Base-by-base conservation (phyloP, 1,140 invertebrate genomes). In the Pteromalus puparum region DNA sequence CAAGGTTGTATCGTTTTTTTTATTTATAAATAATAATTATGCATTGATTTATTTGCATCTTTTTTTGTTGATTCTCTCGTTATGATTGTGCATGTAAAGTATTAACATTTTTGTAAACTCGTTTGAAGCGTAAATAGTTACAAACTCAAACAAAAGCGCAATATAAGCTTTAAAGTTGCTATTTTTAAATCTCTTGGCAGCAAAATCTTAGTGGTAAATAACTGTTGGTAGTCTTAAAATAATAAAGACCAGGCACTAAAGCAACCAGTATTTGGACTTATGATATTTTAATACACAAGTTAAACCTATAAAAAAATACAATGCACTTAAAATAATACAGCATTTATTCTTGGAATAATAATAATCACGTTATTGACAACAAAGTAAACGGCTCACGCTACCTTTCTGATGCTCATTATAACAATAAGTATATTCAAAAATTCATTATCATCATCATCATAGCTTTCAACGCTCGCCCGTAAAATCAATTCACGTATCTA, bases 271-370 rank as follows among this genome's bases (percentile, higher is more conserved):
- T 42, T 68, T 83, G 5, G 24, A 68, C 38, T 83, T 48, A 68
- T n/a, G 48, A 68, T 76, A 83, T 67, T 61, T 77, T 70, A 68
- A 46, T 83, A 78, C n/a, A 83, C 74, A 70, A 83, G 26, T 77
- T 67, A 83, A 83, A 61, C 12, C 46, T 83, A 78, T 76, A 75
- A 78, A 72, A 82, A 83, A 83, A 83, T 72, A 83, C 75, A 81
- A 82, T 77, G 15, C 2, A 77, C 79, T 82, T 72, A 77, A 9
- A 78, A 76, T 70, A 74, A 72, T 76, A 83, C 38, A 77, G 28
- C 78, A 82, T 81, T 80, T 80, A 80, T 74, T 75, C 34, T 61
- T 82, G 65, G 21, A 81, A 77, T 85, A 82, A 85, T 85, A 61
- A 74, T 86, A 78, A 53, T 80, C 28, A 83, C 76, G n/a, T 65